phyloP scores from a whole-genome alignment of 2,113 vertebrate genomes.

The Etheostoma cragini region DNA sequence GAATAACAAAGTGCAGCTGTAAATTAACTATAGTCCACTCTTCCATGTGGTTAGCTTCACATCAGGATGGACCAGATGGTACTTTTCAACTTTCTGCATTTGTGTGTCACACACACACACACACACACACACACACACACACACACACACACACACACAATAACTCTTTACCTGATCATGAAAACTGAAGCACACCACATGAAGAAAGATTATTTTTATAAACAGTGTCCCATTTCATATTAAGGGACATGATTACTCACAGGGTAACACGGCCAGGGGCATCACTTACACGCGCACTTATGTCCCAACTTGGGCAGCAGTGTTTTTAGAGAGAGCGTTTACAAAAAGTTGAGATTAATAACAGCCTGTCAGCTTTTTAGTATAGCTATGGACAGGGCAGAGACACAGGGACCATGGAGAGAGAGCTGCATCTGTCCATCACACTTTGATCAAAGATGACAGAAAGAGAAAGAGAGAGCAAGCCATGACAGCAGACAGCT shows the following conservation, averaged over 20 bases:
- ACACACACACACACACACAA: neutral
- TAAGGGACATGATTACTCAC: no score
- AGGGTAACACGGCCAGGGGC: no score
- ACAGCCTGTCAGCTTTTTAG: constrained; percentile 71
- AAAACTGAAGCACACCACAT: neutral
- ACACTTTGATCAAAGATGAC: constrained; percentile 69
- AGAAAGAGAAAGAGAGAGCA: constrained; percentile 42
- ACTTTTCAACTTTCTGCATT: constrained; percentile 46
- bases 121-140: constrained; percentile 1
- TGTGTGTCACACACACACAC: constrained; percentile 7
- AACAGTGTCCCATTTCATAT: neutral
- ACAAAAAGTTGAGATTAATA: constrained; percentile 70
- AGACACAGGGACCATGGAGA: constrained; percentile 58
- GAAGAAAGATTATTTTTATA: neutral
- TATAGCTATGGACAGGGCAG: constrained; percentile 44
- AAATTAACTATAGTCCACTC: constrained; percentile 48
- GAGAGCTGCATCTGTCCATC: constrained; percentile 53
- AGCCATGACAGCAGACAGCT: constrained; percentile 37
- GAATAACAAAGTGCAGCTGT: constrained; percentile 40
- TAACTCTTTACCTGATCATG: neutral
- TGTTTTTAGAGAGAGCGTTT: constrained; percentile 48
- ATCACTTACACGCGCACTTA: neutral
- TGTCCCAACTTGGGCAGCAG: constrained; percentile 7
- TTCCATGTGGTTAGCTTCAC: constrained; percentile 61
- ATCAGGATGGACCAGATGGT: constrained; percentile 70